Evolutionary conservation across 2,113 vertebrate genomes (phyloP).

Genomic region (Aptenodytes patagonicus): DNA sequence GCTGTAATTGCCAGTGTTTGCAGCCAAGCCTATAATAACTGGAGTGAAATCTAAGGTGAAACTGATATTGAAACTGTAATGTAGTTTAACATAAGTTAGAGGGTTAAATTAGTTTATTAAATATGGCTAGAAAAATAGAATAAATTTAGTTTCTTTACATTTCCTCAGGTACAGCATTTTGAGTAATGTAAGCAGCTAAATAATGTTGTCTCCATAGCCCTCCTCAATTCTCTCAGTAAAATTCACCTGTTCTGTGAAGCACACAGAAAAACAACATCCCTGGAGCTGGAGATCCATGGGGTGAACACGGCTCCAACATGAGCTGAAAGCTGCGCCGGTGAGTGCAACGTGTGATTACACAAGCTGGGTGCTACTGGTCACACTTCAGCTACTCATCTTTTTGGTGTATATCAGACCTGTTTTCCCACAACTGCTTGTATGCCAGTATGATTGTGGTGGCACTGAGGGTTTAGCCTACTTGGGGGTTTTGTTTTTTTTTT

Average conservation of each 20-base stretch:
- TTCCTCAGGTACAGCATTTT: background rate
- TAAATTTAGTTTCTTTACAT: background rate
- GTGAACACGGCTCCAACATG: accelerated
- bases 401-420: background rate
- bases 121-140: background rate
- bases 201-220: background rate
- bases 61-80: background rate
- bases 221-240: background rate
- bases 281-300: background rate
- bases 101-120: background rate
- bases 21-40: background rate
- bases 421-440: background rate
- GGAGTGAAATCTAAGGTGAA: slow-evolving; percentile 29
- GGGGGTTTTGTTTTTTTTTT: background rate
- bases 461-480: background rate
- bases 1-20: slow-evolving; percentile 7
- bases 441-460: background rate
- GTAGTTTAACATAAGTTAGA: background rate
- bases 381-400: background rate
- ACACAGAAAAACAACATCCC: background rate
- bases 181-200: background rate
- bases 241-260: background rate
- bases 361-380: too few relatives aligned
- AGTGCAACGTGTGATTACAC: accelerated
- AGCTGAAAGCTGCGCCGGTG: accelerated